Evolutionary conservation across 2,888 invertebrate genomes (phyloP), one percentile per base, ranked within the genome.

Genomic region (Tortrix viridana): DNA sequence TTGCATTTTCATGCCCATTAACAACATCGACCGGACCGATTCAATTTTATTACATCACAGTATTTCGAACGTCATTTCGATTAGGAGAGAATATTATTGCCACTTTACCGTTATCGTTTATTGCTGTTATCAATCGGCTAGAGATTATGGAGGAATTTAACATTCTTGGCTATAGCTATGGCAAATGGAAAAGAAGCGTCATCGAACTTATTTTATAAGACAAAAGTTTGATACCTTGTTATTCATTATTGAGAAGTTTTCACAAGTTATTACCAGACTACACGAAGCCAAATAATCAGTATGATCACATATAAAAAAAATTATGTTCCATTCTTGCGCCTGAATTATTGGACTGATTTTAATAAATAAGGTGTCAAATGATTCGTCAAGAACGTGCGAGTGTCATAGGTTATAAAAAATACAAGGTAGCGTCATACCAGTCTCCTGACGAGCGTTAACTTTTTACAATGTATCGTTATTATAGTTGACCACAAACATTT

Each of bases 51-150:
- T 48, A 48, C 23, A 48, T 48, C 46, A 47, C 18, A 7, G 5
- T 1, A 18, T 20, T 43, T 32, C 18, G 3, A 46, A 22, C 23
- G 59, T 44, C 59, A 52, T 52, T 20, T 18, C 46, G 12, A 14
- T 50, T n/a, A 50, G 32, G 37, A 18, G 16, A 41, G 53, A 22
- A 53, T 37, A 50, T 50, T 50, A 50, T 50, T 60, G 41, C 47
- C 47, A 23, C 19, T 60, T 23, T n/a, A 20, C 38, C 41, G 54
- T n/a, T 54, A 47, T 54, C 47, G 19, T 23, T 38, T 60, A 41
- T 23, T 19, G 26, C 12, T 41, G 18, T 60, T 60, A 53, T 60
- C 53, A 50, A 20, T 54, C 47, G 47, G 46, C 38, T 38, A 60
- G 52, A 59, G 44, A 53, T 58, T 41, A 26, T 53, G 19, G 37